Percentiles rank a stretch among this genome's conserved stretches.
Conservation (phyloP, 2,797 vertebrate genomes). For the Neomorphus geoffroyi region DNA sequence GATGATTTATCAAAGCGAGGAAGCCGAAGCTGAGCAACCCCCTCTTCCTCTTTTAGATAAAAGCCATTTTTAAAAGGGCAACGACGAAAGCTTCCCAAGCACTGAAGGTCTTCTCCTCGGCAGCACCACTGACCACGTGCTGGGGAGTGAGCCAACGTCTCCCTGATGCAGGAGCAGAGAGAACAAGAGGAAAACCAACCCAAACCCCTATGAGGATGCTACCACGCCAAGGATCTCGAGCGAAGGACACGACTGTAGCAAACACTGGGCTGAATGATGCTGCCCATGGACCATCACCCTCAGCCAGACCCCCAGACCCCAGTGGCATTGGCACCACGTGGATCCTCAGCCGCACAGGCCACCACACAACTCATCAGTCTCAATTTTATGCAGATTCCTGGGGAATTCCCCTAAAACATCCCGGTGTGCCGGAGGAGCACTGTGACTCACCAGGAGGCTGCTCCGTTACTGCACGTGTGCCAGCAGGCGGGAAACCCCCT, state of each 20-base stretch:
- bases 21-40: background rate
- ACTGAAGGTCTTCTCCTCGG: accelerated
- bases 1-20: background rate
- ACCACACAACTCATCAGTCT: accelerated
- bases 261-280: accelerated
- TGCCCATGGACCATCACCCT: accelerated
- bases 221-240: background rate
- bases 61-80: background rate
- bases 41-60: background rate
- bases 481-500: background rate
- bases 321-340: too few species aligned
- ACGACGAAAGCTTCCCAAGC: background rate
- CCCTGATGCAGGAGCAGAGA: background rate
- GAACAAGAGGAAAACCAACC: accelerated
- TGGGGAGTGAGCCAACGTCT: background rate
- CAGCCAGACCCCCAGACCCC: background rate
- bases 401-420: background rate
- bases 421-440: background rate
- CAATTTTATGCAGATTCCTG: accelerated
- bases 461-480: accelerated
- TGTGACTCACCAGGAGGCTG: background rate
- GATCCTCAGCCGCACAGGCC: too few species aligned
- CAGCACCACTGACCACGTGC: background rate
- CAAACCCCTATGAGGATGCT: accelerated
- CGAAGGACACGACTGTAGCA: accelerated